Evolutionary conservation across 2,797 vertebrate species (phyloP).

Genomic region (Eulemur albifrons): DNA sequence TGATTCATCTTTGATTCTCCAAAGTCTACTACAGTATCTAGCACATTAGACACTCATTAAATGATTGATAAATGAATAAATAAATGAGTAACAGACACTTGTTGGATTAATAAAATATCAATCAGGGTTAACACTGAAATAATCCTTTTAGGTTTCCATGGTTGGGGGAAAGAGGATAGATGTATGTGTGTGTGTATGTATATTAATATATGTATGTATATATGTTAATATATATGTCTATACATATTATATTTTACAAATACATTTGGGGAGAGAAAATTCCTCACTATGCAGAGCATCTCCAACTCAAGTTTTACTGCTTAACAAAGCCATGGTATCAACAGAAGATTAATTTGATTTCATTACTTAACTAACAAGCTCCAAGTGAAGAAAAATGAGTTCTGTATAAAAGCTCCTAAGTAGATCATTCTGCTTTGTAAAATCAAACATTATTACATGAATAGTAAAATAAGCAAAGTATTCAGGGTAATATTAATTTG

Average conservation of each 20-base stretch:
- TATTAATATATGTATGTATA: not conserved
- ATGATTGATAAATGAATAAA: conserved; percentile 51
- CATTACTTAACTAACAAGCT: not conserved
- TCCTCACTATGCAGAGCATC: not conserved
- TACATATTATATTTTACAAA: not conserved
- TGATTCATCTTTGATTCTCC: conserved; percentile 42
- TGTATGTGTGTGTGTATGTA: not conserved
- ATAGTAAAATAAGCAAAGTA: conserved; percentile 36
- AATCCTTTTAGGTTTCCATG: not conserved
- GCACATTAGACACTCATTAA: conserved; percentile 47
- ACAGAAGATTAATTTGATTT: conserved; percentile 12
- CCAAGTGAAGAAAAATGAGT: not conserved
- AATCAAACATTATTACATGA: not conserved
- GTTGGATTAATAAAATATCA: conserved; percentile 40
- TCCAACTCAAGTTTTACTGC: not conserved
- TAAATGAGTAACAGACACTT: conserved; percentile 13
- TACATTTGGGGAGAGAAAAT: not conserved
- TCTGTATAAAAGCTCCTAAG: not conserved
- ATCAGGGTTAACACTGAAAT: not conserved
- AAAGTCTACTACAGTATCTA: conserved; percentile 8
- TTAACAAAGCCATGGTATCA: not conserved
- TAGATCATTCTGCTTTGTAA: not conserved
- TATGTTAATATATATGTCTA: not conserved
- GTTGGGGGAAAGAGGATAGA: not conserved
- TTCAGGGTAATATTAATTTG: conserved; percentile 39